Evolutionary conservation across 2,888 invertebrate species (phyloP).

Genomic region (Asteroscopus sphinx): DNA sequence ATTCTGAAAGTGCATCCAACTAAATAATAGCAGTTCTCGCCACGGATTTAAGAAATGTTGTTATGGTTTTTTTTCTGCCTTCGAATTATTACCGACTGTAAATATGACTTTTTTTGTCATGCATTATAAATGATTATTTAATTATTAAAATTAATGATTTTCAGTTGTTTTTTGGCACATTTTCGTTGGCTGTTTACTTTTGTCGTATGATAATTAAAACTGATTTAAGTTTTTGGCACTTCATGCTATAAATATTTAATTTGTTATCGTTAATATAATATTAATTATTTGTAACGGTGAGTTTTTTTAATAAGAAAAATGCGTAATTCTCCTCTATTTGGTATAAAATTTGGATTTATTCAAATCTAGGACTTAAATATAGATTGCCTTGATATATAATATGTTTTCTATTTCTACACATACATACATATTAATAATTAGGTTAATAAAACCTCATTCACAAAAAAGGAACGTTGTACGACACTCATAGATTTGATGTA

Average conservation of each 20-base stretch:
- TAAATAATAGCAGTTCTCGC: too few species aligned
- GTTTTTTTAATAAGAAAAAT: slow-evolving; percentile 59
- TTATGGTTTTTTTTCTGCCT: too few species aligned
- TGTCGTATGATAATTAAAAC: too few species aligned
- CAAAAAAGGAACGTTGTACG: slow-evolving; percentile 85
- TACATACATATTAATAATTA: slow-evolving; percentile 67
- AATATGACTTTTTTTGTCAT: too few species aligned
- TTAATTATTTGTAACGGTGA: neutral
- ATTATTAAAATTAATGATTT: too few species aligned
- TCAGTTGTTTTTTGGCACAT: slow-evolving; percentile 40
- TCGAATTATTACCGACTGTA: too few species aligned
- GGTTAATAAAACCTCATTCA: slow-evolving; percentile 82
- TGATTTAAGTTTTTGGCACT: too few species aligned
- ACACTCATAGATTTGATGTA: slow-evolving; percentile 69
- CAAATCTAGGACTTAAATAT: slow-evolving; percentile 69
- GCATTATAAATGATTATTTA: too few species aligned
- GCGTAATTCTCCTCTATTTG: slow-evolving; percentile 73
- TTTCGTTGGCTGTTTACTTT: slow-evolving; percentile 5
- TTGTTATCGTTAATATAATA: neutral
- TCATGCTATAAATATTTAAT: neutral
- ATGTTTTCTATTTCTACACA: slow-evolving; percentile 76
- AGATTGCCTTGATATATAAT: slow-evolving; percentile 66
- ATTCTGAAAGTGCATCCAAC: neutral
- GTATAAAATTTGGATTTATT: slow-evolving; percentile 76
- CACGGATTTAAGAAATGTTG: too few species aligned